A percentile compares a stretch with the other conserved stretches of the same genome.
Evolutionary conservation across 2,113 vertebrate species (phyloP).

Genomic region (Murina feae): DNA sequence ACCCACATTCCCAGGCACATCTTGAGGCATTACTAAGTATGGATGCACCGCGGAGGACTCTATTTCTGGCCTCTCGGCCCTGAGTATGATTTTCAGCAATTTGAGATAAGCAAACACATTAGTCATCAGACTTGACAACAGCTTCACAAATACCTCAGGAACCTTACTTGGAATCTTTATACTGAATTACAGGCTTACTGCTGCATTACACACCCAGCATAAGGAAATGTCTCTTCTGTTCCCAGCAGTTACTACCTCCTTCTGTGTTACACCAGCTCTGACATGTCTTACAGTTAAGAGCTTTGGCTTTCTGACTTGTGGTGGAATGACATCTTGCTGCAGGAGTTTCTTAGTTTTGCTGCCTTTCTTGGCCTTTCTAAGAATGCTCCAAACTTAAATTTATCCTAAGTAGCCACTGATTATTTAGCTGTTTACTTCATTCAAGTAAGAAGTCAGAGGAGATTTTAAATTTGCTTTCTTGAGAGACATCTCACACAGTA

Average conservation of each 20-base stretch:
- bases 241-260: not conserved
- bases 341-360: not conserved
- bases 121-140: not conserved
- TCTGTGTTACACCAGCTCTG: conserved; percentile 2
- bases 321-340: not conserved
- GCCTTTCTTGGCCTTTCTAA: not conserved
- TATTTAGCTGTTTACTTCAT: conserved; percentile 1
- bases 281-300: not conserved
- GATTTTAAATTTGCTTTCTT: conserved; percentile 10
- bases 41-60: not conserved
- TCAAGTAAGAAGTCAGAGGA: conserved; percentile 10
- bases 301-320: not conserved
- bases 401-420: not conserved
- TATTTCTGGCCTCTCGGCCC: not conserved
- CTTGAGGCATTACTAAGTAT: not conserved
- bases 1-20: not conserved
- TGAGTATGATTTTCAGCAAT: not conserved
- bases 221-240: not conserved
- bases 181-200: not conserved
- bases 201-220: not conserved
- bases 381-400: not conserved
- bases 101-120: not conserved
- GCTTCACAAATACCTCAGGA: not conserved
- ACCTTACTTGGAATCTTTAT: not conserved
- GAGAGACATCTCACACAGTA: not conserved